Evolutionary conservation across 2,797 vertebrate genomes (phyloP).

Genomic region (Labroides dimidiatus): DNA sequence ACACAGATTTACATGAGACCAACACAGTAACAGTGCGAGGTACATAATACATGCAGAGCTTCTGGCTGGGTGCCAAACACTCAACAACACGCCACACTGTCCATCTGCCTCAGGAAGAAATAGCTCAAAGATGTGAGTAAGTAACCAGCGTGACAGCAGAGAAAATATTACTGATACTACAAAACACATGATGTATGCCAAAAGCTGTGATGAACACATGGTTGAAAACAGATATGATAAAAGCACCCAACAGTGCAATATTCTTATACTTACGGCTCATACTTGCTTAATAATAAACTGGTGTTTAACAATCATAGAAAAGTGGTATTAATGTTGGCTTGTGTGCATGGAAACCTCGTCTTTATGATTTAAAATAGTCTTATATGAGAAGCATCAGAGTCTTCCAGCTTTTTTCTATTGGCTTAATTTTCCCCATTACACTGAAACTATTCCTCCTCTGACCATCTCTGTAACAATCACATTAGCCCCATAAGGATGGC

Average conservation of each 20-base stretch:
- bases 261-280: background rate
- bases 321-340: background rate
- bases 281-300: background rate
- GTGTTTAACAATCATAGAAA: background rate
- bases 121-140: constrained; percentile 22
- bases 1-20: constrained; percentile 54
- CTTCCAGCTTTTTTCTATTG: background rate
- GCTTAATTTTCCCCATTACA: background rate
- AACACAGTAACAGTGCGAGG: constrained; percentile 59
- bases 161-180: constrained; percentile 7
- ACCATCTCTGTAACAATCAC: no score
- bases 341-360: background rate
- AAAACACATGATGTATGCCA: background rate
- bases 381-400: background rate
- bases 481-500: no score
- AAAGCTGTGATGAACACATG: background rate
- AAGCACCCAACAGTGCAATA: background rate
- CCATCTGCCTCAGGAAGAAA: constrained; percentile 62
- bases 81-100: constrained; percentile 59
- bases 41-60: constrained; percentile 61
- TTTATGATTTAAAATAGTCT: background rate
- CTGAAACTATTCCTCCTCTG: background rate
- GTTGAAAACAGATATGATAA: background rate
- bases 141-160: constrained; percentile 25
- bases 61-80: constrained; percentile 65